Evolutionary conservation across 2,888 invertebrate genomes (phyloP), one percentile per base, ranked within the genome.

Genomic region (Drosophila nigricruria): DNA sequence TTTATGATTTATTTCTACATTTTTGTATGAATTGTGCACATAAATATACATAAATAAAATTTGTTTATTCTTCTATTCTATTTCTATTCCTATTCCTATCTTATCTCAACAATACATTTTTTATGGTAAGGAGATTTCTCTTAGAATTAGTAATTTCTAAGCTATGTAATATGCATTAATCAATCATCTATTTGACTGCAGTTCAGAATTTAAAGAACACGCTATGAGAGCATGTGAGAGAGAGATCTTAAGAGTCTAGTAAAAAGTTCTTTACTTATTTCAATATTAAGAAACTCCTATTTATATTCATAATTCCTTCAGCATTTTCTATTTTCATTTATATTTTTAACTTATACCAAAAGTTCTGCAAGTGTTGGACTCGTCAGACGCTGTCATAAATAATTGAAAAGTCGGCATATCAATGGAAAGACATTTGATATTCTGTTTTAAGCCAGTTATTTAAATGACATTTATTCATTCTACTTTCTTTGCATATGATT

Each of bases 401-500:
- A 54, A 54, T 38, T 27, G 27, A 54, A 27, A 34, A 32, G 36
- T 54, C 36, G 38, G 18, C 36, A 42, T 43, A 34, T 47, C 62
- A 45, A 38, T 30, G 16, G 18, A 14, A 4, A 38, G 30, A 16
- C 25, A 38, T 20, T 10, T 14, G 57, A 56, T 45, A 52, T 60
- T 60, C 56, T 54, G 12, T 60, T 59, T 49, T 14, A 49, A 71
- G 43, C 32, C 42, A 47, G 23, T 40, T 59, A 67, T 57, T 52
- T 38, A 56, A 73, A 66, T 50, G 53, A 40, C 54, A 62, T 59
- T 68, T 68, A 67, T 68, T 42, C 23, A 32, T 52, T 54, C 16
- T 40, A 45, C 20, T 50, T 59, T 49, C 38, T 61, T 52, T 61
- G 53, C 53, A 60, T 77, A 49, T 60, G 59, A 57, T 73, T 65